Base-by-base conservation (phyloP, 1,140 invertebrate genomes). In the Drosophila repleta region DNA sequence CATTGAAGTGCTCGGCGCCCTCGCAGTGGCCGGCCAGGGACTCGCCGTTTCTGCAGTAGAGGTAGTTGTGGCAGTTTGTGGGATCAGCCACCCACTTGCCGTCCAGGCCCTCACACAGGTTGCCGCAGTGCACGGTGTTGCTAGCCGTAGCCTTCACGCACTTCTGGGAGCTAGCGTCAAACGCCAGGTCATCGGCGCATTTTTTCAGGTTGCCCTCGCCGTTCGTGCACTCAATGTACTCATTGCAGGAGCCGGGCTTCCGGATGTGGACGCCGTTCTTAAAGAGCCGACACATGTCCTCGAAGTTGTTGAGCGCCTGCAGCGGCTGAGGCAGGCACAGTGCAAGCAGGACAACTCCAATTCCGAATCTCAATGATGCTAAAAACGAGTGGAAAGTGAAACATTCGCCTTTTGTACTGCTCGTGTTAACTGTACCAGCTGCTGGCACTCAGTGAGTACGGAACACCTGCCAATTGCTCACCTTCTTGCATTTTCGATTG, bases 281-380 rank as follows among this genome's bases (percentile, higher is more conserved):
- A 17, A 90, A 85, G 0, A 90, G 61, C 0, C 88, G 82, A 15
- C 88, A 90, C 11, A 90, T 52, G 3, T 81, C 68, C 43, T 49
- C 74, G 49, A 72, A 82, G 0, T 73, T 57, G 0, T 13, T 37
- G 0, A 37, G n/a, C 6, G 71, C 78, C 20, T 53, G n/a, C 15
- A 18, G 32, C 0, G 29, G 37, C 18, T 57, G 29, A 6, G 35
- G 10, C 11, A 61, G 41, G 24, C 62, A 72, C 21, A 62, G 21
- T 10, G 61, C n/a, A 20, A 85, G 6, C 3, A 65, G 35, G 20
- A 61, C 18, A 0, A 60, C 15, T 10, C 56, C 74, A 4, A 78
- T 15, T 17, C 13, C 43, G 18, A 29, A 32, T 51, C 21, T 8
- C 4, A 29, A 45, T 24, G 43, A 7, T 32, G 24, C 79, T 82